Evolutionary conservation across 2,888 invertebrate genomes (phyloP), one percentile per base, ranked within the genome.

Genomic region (Microplitis deprimator): DNA sequence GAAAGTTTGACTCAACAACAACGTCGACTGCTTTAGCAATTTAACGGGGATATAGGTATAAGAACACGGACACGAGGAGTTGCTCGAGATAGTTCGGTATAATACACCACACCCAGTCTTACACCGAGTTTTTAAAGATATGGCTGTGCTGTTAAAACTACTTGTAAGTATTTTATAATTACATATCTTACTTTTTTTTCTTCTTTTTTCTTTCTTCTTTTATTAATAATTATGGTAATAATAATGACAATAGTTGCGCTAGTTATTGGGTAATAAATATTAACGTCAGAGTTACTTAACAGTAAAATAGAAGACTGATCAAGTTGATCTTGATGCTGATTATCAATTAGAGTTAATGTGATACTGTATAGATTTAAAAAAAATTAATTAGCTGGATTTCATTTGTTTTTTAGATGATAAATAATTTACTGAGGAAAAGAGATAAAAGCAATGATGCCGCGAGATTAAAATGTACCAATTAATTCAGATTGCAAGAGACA

Each of bases 41-140:
- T 87, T 86, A 85, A 87, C 84, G 87, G 88, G 87, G 87, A 87
- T 87, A 87, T 86, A 85, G 85, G 88, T 88, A 88, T 88, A 88
- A 88, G 88, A 88, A 85, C 83, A 83, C 84, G 83, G 83, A 85
- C 84, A 86, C 85, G 86, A 84, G 85, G 86, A 87, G 81, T 82
- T 83, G 83, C 81, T 83, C 85, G 84, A 84, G 86, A 85, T 88
- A 88, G 88, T 87, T 85, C 86, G 82, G 83, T 83, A 86, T 84
- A 87, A 87, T 84, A 73, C 84, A 87, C 87, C 87, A 87, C 87
- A 87, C 87, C 86, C 86, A 87, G 86, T 81, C 87, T 78, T 80
- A 84, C 82, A 85, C 79, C 81, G 82, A 82, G 83, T 69, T 50
- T 29, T 50, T 40, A 79, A 73, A 81, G 79, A 81, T 73, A 83